Evolutionary conservation across 2,113 vertebrate genomes (phyloP), one percentile per base, ranked within the genome.

Genomic region (Cynoglossus semilaevis): DNA sequence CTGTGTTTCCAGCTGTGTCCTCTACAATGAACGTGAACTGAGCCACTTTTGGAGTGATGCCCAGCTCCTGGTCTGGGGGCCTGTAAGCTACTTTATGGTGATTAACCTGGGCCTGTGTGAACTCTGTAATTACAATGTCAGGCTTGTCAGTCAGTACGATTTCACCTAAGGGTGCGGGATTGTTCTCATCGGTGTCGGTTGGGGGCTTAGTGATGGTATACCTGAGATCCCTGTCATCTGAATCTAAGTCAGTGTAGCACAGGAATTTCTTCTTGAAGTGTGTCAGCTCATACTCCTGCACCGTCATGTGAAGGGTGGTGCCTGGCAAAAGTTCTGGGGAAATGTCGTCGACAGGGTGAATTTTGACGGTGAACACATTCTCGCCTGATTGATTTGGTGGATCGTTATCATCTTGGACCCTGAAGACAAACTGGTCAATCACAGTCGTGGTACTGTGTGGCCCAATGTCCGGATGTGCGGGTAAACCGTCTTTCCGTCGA

Each of bases 61-160:
- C 96, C 17, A 98, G 81, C 64, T 98, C 96, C 56, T 92, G 84
- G 69, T 96, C 90, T 0, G 95, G 96, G 0, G 96, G 96, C 15
- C 74, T 92, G 76, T 96, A 98, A 0, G 95, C 89, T 78, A 98
- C 94, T 85, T 98, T 98, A 79, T 96, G 96, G 70, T 98, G 96
- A 77, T 98, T 98, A 73, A 98, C 82, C 87, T 98, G 96, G 15
- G 96, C 95, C 81, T 98, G 96, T 18, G 95, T 98, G 80, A 98
- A 98, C 71, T 93, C 96, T 1, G 74, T 90, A 58, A 98, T 91
- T 60, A 91, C 79, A 1, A 87, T 87, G 9, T 92, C 89, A 45
- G 94, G 93, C 55, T 86, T 90, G 47, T 98, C 95, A 0, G 93
- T 94, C 66, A 98, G 83, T 63, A 98, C 94, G 0, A 98, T 86